These are phyloP conservation scores for Drosophila setosimentum DNA, from an alignment of 2,888 invertebrate genomes.

Conservation along the genomic window DNA sequence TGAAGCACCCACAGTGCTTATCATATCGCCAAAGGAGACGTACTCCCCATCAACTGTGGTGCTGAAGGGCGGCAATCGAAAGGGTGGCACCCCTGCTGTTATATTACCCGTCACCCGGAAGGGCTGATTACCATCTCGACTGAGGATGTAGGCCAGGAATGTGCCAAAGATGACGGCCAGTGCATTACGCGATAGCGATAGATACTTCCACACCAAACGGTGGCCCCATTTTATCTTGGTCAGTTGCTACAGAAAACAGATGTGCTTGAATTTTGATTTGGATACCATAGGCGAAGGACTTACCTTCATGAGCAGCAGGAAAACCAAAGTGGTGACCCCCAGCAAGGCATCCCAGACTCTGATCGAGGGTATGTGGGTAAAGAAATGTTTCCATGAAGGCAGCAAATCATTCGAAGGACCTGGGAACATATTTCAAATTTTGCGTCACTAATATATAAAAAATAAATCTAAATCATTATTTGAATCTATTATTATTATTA, in stretches of 20 bases:
- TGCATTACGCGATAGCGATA: conserved; percentile 91
- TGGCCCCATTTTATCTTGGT: conserved; percentile 84
- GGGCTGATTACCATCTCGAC: conserved; percentile 86
- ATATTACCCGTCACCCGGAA: conserved; percentile 90
- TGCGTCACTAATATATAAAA: too few species aligned
- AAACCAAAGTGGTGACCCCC: conserved; percentile 88
- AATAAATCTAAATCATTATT: not conserved
- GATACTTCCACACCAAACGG: conserved; percentile 81
- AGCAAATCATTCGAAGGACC: conserved; percentile 88
- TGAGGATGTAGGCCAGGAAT: conserved; percentile 88
- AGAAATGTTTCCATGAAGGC: conserved; percentile 87
- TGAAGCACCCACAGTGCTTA: conserved; percentile 88
- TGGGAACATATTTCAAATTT: conserved; percentile 19
- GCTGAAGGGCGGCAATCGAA: conserved; percentile 90
- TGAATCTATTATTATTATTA: not conserved
- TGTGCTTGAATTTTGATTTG: not conserved
- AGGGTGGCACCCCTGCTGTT: conserved; percentile 90
- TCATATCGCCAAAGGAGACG: conserved; percentile 88
- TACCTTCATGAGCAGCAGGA: conserved; percentile 89
- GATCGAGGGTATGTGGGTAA: conserved; percentile 87
- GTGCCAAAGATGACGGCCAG: conserved; percentile 90
- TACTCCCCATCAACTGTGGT: conserved; percentile 87
- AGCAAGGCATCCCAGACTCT: conserved; percentile 89
- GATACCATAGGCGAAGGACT: not conserved
- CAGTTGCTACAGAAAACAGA: conserved; percentile 85